These are phyloP conservation scores for Numida meleagris DNA, from an alignment of 2,113 vertebrate genomes.

Conservation along the genomic window DNA sequence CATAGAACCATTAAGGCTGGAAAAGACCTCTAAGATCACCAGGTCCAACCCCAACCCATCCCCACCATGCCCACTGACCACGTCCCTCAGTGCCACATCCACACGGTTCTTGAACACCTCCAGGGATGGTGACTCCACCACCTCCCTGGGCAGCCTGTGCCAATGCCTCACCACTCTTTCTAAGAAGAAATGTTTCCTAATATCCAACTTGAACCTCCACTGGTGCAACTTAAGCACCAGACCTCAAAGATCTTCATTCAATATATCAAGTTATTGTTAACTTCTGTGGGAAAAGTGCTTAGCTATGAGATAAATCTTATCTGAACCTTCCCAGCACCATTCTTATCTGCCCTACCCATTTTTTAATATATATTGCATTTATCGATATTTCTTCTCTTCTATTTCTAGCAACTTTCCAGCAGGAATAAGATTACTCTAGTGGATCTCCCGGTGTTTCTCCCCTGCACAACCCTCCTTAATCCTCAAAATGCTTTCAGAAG, in stretches of 20 bases:
- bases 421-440: fast-evolving
- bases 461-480: not conserved
- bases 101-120: no score
- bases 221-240: no score
- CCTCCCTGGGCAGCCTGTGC: no score
- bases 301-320: not conserved
- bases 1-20: no score
- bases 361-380: fast-evolving
- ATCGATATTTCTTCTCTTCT: not conserved
- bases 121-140: no score
- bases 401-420: not conserved
- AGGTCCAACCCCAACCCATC: no score
- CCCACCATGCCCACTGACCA: no score
- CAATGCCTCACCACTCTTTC: no score
- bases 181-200: no score
- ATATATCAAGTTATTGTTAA: fast-evolving
- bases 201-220: no score
- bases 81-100: no score
- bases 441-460: not conserved
- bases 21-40: no score
- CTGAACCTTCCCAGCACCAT: not conserved
- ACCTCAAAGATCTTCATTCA: not conserved
- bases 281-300: fast-evolving
- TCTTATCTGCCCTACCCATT: not conserved
- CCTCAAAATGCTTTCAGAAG: not conserved